A percentile compares a stretch with the other conserved stretches of the same genome.
Evolutionary conservation across 2,888 invertebrate genomes (phyloP).

Genomic region (Thecophora atra): DNA sequence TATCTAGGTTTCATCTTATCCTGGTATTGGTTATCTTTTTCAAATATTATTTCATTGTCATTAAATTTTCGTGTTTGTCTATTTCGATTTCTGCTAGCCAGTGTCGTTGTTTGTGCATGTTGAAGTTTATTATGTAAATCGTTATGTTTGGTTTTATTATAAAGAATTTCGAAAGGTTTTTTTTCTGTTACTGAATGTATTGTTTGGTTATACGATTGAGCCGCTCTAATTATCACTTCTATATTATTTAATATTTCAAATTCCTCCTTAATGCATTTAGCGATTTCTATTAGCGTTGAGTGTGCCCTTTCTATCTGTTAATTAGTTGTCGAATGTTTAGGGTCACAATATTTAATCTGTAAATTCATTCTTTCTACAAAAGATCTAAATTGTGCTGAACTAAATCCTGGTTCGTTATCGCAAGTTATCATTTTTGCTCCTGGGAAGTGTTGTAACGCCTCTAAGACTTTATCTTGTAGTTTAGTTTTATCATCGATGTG

Average conservation of each 20-base stretch:
- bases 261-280: conserved; percentile 30
- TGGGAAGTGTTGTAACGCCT: conserved; percentile 32
- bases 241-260: conserved; percentile 21
- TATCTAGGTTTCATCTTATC: conserved; percentile 26
- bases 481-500: conserved; percentile 37
- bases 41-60: conserved; percentile 16
- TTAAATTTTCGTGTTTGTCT: background rate
- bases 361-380: conserved; percentile 39
- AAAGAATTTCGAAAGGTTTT: conserved; percentile 37
- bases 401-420: conserved; percentile 36
- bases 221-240: conserved; percentile 31
- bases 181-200: conserved; percentile 36
- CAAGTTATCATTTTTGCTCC: conserved; percentile 26
- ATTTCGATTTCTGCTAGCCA: conserved; percentile 17
- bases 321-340: conserved; percentile 25
- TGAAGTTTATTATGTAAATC: conserved; percentile 28
- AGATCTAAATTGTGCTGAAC: conserved; percentile 39
- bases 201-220: conserved; percentile 36
- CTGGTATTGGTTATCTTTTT: conserved; percentile 10
- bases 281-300: conserved; percentile 32
- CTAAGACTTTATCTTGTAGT: conserved; percentile 35
- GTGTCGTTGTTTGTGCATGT: conserved; percentile 30
- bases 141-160: conserved; percentile 33
- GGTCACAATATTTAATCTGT: conserved; percentile 32
- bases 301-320: conserved; percentile 32